Evolutionary conservation across 1,140 invertebrate species (phyloP).

Genomic region (Ladona fulva): DNA sequence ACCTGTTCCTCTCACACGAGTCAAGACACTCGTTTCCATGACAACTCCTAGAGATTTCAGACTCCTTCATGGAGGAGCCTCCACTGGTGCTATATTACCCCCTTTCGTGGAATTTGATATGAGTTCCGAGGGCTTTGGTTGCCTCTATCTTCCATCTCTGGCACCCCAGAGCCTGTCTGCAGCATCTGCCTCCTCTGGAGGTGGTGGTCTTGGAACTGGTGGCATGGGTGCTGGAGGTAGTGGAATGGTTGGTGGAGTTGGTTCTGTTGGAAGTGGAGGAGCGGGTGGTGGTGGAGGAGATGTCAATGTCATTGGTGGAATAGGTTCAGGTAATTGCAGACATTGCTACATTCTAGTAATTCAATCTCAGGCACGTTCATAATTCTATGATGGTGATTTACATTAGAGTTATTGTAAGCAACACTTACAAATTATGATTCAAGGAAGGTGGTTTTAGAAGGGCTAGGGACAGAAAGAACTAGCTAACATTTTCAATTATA

Average conservation of each 20-base stretch:
- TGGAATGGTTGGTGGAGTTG: background rate
- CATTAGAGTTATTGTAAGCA: no score
- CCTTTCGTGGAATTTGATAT: constrained; percentile 98
- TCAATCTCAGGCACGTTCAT: no score
- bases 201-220: constrained; percentile 84
- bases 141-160: constrained; percentile 87
- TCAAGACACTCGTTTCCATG: constrained; percentile 98
- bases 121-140: constrained; percentile 97
- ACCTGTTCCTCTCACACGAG: constrained; percentile 81
- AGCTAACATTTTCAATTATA: no score
- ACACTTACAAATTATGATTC: no score
- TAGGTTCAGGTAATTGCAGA: background rate
- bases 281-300: background rate
- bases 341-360: no score
- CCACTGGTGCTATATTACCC: constrained; percentile 57
- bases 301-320: background rate
- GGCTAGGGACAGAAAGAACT: no score
- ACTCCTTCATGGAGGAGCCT: constrained; percentile 51
- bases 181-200: constrained; percentile 41
- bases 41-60: constrained; percentile 83
- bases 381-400: no score
- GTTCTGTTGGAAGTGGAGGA: background rate
- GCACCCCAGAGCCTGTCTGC: constrained; percentile 79
- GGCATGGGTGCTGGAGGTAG: background rate
- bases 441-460: no score